Evolutionary conservation across 2,113 vertebrate genomes (phyloP), one percentile per base, ranked within the genome.

Genomic region (Labrus mixtus): DNA sequence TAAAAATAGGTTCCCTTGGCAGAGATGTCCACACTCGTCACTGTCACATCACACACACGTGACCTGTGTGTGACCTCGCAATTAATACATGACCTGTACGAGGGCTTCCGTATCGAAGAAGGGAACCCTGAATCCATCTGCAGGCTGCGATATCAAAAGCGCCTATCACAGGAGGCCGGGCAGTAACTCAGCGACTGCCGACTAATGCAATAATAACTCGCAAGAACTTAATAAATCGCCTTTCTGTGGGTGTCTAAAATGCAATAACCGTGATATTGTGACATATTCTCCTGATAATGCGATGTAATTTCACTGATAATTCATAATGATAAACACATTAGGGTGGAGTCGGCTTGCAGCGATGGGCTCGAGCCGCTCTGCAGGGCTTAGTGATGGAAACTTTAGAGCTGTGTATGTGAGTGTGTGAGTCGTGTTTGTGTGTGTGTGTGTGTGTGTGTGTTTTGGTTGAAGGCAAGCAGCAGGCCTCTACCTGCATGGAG

Each of bases 401-500:
- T 84, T 85, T 79, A 65, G 68, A 78, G 17, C 56, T 56, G 78
- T 83, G 68, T 54, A 53, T 73, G 73, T 81, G 60, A 81, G 62
- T 66, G 75, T 54, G 71, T 46, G 50, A 16, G n/a, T n/a, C n/a
- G 55, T 22, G 66, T 66, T 76, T 66, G 53, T 68, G 25, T 25
- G 25, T 71, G 33, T 15, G 54, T 29, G 65, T 66, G 41, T 25
- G 25, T 25, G 25, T 25, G 25, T 25, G 48, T 51, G n/a, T 54
- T 65, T 76, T 61, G 79, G 68, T 36, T 58, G 54, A 20, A 69
- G 46, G 58, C 23, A 19, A 51, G 69, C 75, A 50, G 75, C 80
- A 86, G 69, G 87, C 79, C 79, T 63, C 66, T 92, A 87, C 87
- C 87, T 92, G 86, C 73, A 81, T 23, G 13, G 9, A 22, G 36